phyloP scores from a whole-genome alignment of 2,113 vertebrate species.

The Clinocottus analis region DNA sequence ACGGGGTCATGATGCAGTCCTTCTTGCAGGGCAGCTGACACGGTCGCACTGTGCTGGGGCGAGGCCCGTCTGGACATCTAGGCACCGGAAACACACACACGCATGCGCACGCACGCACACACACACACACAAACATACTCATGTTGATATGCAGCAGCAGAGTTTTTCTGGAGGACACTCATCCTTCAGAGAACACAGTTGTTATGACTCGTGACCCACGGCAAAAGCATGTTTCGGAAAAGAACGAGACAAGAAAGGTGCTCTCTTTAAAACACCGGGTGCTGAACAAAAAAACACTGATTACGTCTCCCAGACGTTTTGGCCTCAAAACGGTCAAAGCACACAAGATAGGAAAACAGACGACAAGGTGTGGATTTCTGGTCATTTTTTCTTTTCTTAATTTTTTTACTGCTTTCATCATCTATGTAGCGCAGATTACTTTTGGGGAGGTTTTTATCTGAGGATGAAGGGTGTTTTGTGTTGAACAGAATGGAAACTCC shows the following conservation, averaged over 20 bases:
- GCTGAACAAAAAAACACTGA: not conserved
- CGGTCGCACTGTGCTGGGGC: conserved; percentile 90
- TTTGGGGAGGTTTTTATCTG: not conserved
- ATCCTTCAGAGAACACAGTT: too few species aligned
- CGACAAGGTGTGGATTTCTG: not conserved
- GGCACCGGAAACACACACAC: not conserved
- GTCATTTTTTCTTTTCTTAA: not conserved
- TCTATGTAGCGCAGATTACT: not conserved
- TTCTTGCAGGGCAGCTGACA: conserved; percentile 94
- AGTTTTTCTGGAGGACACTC: conserved; percentile 6
- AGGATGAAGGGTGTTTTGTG: too few species aligned
- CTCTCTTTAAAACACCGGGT: not conserved
- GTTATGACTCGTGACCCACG: not conserved
- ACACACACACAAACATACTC: not conserved
- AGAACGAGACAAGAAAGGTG: not conserved
- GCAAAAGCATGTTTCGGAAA: not conserved
- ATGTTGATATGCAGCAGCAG: not conserved
- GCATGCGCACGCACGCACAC: conserved; percentile 1
- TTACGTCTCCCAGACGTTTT: not conserved
- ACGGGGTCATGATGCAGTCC: conserved; percentile 93
- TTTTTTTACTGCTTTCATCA: not conserved
- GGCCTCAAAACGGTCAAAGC: not conserved
- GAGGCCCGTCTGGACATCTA: conserved; percentile 93
- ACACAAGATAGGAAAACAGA: not conserved
- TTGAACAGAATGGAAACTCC: not conserved